Evolutionary conservation across 2,888 invertebrate species (phyloP).

Genomic region (Tridacna gigas): DNA sequence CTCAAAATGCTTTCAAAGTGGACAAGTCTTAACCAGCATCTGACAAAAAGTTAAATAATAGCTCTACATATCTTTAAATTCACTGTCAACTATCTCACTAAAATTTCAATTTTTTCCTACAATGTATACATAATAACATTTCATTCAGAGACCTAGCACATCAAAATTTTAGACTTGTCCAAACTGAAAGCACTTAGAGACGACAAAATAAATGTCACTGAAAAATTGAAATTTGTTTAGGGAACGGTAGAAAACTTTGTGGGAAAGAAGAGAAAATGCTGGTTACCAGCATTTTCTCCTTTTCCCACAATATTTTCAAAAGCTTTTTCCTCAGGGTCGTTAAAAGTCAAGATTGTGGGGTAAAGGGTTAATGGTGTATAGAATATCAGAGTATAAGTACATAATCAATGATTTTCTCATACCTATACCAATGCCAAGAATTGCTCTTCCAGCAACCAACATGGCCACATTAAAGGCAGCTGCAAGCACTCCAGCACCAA

Average conservation of each 20-base stretch:
- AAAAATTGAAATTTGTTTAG: background rate
- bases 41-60: no score
- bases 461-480: conserved; percentile 81
- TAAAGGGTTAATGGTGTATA: background rate
- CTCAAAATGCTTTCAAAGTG: no score
- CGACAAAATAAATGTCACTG: background rate
- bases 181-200: background rate
- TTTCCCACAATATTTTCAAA: background rate
- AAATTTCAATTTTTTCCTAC: no score
- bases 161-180: background rate
- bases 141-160: no score
- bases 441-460: conserved; percentile 85
- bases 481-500: conserved; percentile 86
- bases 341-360: background rate
- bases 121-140: no score
- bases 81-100: no score
- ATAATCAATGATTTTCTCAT: conserved; percentile 49
- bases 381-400: background rate
- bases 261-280: background rate
- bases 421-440: conserved; percentile 86
- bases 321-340: background rate
- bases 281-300: no score
- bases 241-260: background rate
- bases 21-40: background rate
- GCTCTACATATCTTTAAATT: no score